Evolutionary conservation across 2,888 invertebrate genomes (phyloP).

Genomic region (Dicyrtoma fusca): DNA sequence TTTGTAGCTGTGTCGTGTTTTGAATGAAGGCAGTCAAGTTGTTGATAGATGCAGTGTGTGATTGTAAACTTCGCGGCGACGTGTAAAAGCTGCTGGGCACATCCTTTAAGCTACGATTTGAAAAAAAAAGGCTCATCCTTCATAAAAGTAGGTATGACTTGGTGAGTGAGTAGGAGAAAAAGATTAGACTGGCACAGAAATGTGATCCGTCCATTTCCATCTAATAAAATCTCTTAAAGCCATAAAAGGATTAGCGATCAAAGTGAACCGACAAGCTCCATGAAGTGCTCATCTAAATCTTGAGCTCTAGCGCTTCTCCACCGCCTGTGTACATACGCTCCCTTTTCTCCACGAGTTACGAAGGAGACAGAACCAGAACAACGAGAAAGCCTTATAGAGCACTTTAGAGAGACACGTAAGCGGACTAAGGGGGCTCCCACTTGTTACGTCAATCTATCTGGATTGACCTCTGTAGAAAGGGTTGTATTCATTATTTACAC

Average conservation of each 20-base stretch:
- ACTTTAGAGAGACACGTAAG: no score
- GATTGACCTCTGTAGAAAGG: no score
- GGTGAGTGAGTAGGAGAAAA: not conserved
- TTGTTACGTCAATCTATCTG: no score
- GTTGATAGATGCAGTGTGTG: no score
- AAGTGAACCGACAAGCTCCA: slow-evolving; percentile 29
- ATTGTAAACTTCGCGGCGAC: no score
- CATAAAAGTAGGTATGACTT: not conserved
- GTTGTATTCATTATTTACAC: no score
- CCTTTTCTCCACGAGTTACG: not conserved
- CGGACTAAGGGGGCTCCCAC: no score
- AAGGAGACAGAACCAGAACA: not conserved
- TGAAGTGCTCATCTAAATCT: slow-evolving; percentile 35
- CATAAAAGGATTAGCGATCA: slow-evolving; percentile 38
- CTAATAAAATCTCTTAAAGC: slow-evolving; percentile 31
- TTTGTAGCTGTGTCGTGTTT: no score
- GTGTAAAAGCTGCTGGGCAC: no score
- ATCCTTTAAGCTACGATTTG: not conserved
- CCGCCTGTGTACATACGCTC: not conserved
- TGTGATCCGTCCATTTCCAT: slow-evolving; percentile 34
- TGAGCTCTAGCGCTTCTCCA: slow-evolving; percentile 28
- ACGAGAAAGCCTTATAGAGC: not conserved
- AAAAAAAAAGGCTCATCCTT: not conserved
- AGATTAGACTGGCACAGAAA: slow-evolving; percentile 18
- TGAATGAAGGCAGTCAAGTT: no score